Base-by-base conservation (phyloP, 2,888 invertebrate species). In the Tenthredo amoena region DNA sequence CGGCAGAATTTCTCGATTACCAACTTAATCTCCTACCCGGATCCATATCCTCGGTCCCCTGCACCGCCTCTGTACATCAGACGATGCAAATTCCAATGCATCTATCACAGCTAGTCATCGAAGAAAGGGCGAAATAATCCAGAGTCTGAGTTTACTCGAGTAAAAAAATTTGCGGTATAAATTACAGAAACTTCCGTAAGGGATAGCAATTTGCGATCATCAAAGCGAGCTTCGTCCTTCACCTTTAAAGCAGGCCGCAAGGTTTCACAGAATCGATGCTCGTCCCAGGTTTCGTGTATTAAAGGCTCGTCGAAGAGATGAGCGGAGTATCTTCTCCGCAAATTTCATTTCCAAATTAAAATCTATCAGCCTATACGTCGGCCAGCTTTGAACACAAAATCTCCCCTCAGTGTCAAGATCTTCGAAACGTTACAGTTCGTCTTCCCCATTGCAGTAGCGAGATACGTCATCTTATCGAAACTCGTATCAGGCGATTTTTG, bases 161-260 rank as follows among this genome's bases (percentile, higher is more conserved):
- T 43, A 40, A 72, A 21, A 37, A 37, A 37, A 37, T 34, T 31
- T 10, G 15, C 47, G 26, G 31, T 26, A 21, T 34, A 62, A 81
- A 81, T 34, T 34, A 58, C 12, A 21, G 58, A 62, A 81, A 62
- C 68, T 83, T 81, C 21, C 18, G 21, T 62, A 62, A 62, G n/a
- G 26, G 62, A 62, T 62, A 50, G 15, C 81, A 81, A 81, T 81
- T 81, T 62, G 62, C 15, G 58, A 43, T 43, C 68, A 68, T 47
- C 68, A 68, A 68, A 68, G 68, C 18, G 12, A 83, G 83, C 83
- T 50, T 83, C 68, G 68, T 26, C 83, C 83, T 68, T 83, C 68
- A 65, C 83, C 83, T 83, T 83, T 83, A 68, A 81, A 83, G 68
- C 71, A 18, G 18, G 31, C 68, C 83, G 6, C 68, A 83, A 83